A percentile compares a stretch with the other conserved stretches of the same genome.
Evolutionary conservation across 1,140 invertebrate genomes (phyloP).

Genomic region (Mactra quadrangularis): DNA sequence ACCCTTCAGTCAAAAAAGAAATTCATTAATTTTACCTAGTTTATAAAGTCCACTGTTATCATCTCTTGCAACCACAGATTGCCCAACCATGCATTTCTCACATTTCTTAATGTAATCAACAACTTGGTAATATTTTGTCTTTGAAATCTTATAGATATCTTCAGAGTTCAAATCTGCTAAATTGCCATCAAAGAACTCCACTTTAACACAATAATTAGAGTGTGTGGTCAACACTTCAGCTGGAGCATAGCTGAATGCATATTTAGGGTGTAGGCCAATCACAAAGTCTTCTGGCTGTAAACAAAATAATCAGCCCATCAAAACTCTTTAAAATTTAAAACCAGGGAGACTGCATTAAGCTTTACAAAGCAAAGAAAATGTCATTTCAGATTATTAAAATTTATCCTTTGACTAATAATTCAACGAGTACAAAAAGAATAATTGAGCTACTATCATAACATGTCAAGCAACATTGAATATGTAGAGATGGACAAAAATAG

Average conservation of each 20-base stretch:
- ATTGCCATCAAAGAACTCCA: constrained; percentile 76
- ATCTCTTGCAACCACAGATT: constrained; percentile 77
- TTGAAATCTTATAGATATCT: constrained; percentile 73
- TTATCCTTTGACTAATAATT: too few species aligned
- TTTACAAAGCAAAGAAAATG: too few species aligned
- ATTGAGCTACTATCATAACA: too few species aligned
- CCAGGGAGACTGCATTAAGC: too few species aligned
- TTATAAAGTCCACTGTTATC: constrained; percentile 73
- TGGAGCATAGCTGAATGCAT: constrained; percentile 77
- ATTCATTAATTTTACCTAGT: constrained; percentile 70
- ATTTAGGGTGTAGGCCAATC: constrained; percentile 76
- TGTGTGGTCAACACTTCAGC: constrained; percentile 67
- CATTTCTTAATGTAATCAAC: constrained; percentile 72
- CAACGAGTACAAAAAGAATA: too few species aligned
- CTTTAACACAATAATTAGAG: constrained; percentile 58
- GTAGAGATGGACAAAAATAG: too few species aligned
- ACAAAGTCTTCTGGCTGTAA: constrained; percentile 70
- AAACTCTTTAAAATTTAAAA: too few species aligned
- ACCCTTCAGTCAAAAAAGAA: too few species aligned
- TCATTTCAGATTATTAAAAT: too few species aligned
- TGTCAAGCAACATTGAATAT: too few species aligned
- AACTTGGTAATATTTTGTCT: constrained; percentile 73
- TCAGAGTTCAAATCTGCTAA: constrained; percentile 57
- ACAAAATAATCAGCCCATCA: not conserved
- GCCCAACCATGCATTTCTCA: constrained; percentile 72